phyloP scores from a whole-genome alignment of 2,797 vertebrate species.

The Limosa lapponica region DNA sequence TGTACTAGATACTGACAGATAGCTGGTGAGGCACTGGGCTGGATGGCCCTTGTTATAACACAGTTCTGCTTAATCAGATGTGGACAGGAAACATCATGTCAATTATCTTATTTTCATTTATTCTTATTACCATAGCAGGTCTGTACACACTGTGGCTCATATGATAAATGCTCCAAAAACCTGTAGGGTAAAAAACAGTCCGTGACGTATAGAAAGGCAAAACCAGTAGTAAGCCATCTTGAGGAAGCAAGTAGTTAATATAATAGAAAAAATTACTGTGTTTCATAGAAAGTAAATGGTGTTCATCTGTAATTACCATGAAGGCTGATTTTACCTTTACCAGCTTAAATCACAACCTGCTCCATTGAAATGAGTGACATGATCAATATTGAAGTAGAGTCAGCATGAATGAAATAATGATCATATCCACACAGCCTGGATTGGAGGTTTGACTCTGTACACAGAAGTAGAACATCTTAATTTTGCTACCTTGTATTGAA shows the following conservation, averaged over 20 bases:
- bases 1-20: conserved; percentile 34
- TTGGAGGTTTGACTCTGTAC: not conserved
- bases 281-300: not conserved
- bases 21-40: not conserved
- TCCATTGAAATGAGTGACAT: not conserved
- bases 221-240: not conserved
- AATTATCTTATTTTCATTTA: not conserved
- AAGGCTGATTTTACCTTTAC: not conserved
- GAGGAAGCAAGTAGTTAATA: not conserved
- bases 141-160: not conserved
- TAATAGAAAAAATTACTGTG: not conserved
- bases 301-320: not conserved
- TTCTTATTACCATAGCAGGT: not conserved
- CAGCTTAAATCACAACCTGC: not conserved
- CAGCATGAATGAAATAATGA: not conserved
- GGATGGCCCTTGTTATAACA: not conserved
- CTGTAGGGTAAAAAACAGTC: not conserved
- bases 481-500: not conserved
- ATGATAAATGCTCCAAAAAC: not conserved
- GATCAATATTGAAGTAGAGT: not conserved
- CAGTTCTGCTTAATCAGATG: not conserved
- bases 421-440: not conserved
- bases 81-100: not conserved
- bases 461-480: not conserved
- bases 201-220: not conserved